Conservation (phyloP, 2,113 vertebrate genomes). For the Mormyrus iriodes region DNA sequence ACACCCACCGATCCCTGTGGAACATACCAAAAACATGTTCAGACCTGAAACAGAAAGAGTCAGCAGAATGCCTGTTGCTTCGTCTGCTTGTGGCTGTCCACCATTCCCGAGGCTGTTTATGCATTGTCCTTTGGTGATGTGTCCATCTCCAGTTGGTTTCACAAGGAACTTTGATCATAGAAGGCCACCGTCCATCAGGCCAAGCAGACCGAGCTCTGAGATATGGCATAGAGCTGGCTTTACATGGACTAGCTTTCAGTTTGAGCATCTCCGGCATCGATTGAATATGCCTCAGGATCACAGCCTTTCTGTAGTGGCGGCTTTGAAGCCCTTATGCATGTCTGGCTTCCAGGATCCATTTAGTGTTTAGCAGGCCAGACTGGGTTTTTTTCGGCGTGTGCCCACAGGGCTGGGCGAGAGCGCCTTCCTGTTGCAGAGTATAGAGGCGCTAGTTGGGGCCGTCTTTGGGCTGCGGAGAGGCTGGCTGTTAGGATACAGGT, state of each 20-base stretch:
- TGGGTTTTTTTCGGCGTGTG: neutral
- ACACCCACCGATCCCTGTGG: conserved; percentile 40
- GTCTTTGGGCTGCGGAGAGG: conserved; percentile 45
- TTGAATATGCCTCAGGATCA: conserved; percentile 13
- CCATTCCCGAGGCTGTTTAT: conserved; percentile 17
- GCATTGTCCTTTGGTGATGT: neutral
- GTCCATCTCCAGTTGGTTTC: neutral
- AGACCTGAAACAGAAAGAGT: conserved; percentile 46
- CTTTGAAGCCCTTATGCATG: neutral
- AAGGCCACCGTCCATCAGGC: neutral
- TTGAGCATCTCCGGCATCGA: neutral
- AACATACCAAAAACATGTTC: conserved; percentile 61
- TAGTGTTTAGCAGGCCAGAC: neutral
- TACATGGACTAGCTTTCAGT: neutral
- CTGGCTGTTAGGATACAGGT: conserved; percentile 73
- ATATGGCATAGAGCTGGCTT: neutral
- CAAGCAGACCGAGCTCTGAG: neutral
- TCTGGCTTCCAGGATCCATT: neutral
- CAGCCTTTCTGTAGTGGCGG: conserved; percentile 25
- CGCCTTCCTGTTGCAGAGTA: conserved; percentile 19
- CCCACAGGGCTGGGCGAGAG: neutral
- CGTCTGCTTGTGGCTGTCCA: conserved; percentile 42
- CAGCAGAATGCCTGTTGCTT: conserved; percentile 45
- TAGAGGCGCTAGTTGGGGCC: conserved; percentile 40
- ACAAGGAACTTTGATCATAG: neutral